Percentiles rank a stretch among this genome's conserved stretches.
Evolutionary conservation across 92 coral and sea anemone species (phyloP).

Genomic region (Parazoanthus atlanticus): DNA sequence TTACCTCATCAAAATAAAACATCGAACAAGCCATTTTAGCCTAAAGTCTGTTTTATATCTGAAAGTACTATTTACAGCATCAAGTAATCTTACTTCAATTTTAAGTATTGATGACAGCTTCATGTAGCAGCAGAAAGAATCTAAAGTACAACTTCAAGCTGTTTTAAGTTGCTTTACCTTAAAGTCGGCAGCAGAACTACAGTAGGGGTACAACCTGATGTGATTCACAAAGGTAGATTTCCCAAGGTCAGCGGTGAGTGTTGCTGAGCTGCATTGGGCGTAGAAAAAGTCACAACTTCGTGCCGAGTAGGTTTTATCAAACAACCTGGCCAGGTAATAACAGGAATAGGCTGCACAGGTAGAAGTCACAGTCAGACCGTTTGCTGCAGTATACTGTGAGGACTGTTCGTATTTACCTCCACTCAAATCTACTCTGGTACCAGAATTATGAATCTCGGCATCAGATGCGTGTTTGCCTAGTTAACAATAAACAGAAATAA

Average conservation of each 20-base stretch:
- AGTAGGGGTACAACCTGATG: slow-evolving; percentile 66
- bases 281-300: slow-evolving; percentile 48
- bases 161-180: slow-evolving; percentile 52
- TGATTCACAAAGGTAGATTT: slow-evolving; percentile 54
- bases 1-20: too few species aligned
- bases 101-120: too few species aligned
- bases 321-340: slow-evolving; percentile 63
- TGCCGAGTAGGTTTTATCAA: slow-evolving; percentile 62
- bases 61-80: too few species aligned
- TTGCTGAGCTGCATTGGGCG: slow-evolving; percentile 47
- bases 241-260: slow-evolving; percentile 52
- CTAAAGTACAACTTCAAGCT: too few species aligned
- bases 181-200: slow-evolving; percentile 53
- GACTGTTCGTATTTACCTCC: slow-evolving; percentile 60
- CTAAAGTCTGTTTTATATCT: too few species aligned
- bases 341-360: slow-evolving; percentile 49
- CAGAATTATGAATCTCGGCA: slow-evolving; percentile 58
- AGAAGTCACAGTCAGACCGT: slow-evolving; percentile 50
- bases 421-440: slow-evolving; percentile 47
- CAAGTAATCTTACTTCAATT: too few species aligned
- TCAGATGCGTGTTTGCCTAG: slow-evolving; percentile 44
- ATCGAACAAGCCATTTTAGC: too few species aligned
- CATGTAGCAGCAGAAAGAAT: too few species aligned
- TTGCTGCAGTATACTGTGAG: slow-evolving; percentile 51
- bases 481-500: not conserved